These are phyloP conservation scores for Lucilia sericata DNA, from an alignment of 1,140 invertebrate genomes.

Conservation along the genomic window DNA sequence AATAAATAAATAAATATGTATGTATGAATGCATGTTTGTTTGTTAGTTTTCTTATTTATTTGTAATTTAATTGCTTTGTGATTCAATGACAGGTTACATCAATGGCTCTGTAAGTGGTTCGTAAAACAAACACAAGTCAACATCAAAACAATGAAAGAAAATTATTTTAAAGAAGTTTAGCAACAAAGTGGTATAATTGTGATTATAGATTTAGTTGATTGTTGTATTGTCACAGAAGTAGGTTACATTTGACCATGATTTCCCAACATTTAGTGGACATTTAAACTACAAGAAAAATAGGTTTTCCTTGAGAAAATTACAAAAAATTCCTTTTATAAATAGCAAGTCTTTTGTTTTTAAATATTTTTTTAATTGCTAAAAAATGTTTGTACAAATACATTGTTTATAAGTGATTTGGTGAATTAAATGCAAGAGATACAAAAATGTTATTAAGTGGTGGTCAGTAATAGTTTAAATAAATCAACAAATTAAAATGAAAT, in stretches of 20 bases:
- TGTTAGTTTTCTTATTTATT: neutral
- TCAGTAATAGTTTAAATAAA: too few species aligned
- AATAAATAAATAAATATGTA: neutral
- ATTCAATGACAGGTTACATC: conserved; percentile 20
- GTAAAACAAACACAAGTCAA: neutral
- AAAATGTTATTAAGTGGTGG: too few species aligned
- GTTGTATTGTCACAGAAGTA: neutral
- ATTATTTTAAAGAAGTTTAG: too few species aligned
- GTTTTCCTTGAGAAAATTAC: neutral
- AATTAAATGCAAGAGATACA: too few species aligned
- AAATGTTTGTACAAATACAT: too few species aligned
- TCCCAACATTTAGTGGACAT: neutral
- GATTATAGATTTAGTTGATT: neutral
- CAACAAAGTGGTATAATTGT: too few species aligned
- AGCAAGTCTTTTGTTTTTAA: conserved; percentile 21
- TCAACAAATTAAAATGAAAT: too few species aligned
- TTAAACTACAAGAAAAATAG: neutral
- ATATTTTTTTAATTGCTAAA: neutral
- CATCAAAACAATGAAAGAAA: too few species aligned
- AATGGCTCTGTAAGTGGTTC: conserved; percentile 9
- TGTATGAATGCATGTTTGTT: neutral
- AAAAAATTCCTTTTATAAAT: too few species aligned
- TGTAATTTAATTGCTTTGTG: conserved; percentile 14
- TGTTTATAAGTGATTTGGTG: too few species aligned
- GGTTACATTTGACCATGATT: neutral